Percentiles rank a stretch among this genome's conserved stretches.
These are phyloP conservation scores for Penaeus chinensis DNA, from an alignment of 1,140 invertebrate species.

Conservation along the genomic window DNA sequence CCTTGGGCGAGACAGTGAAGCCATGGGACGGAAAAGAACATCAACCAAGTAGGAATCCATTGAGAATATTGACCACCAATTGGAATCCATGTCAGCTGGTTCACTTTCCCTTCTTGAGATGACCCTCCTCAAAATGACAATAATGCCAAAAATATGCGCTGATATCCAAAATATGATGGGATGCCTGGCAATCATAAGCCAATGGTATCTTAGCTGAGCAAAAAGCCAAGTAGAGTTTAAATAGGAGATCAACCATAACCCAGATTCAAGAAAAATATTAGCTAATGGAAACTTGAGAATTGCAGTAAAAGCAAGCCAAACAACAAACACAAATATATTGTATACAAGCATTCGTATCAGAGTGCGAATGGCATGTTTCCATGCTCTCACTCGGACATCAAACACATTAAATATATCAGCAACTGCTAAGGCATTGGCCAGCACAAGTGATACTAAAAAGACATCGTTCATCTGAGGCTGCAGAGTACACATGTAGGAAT, in stretches of 20 bases:
- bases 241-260: constrained; percentile 33
- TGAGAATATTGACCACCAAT: constrained; percentile 65
- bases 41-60: constrained; percentile 65
- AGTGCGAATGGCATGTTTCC: constrained; percentile 37
- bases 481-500: constrained; percentile 48
- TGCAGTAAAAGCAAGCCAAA: constrained; percentile 53
- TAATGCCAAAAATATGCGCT: constrained; percentile 18
- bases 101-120: constrained; percentile 22
- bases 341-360: constrained; percentile 37
- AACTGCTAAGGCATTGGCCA: constrained; percentile 44
- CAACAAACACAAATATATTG: constrained; percentile 38
- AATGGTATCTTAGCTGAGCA: constrained; percentile 44
- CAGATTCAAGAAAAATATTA: constrained; percentile 27
- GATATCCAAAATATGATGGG: constrained; percentile 46
- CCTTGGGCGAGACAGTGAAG: constrained; percentile 62
- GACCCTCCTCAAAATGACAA: constrained; percentile 34
- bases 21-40: constrained; percentile 67
- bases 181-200: constrained; percentile 51
- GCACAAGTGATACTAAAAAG: constrained; percentile 43
- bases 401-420: constrained; percentile 50
- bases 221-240: constrained; percentile 46
- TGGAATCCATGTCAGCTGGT: constrained; percentile 32
- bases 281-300: constrained; percentile 31
- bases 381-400: constrained; percentile 37
- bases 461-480: constrained; percentile 56